A percentile compares a stretch with the other conserved stretches of the same genome.
Conservation (phyloP, 2,797 vertebrate species). For the Gephyroberyx darwinii region DNA sequence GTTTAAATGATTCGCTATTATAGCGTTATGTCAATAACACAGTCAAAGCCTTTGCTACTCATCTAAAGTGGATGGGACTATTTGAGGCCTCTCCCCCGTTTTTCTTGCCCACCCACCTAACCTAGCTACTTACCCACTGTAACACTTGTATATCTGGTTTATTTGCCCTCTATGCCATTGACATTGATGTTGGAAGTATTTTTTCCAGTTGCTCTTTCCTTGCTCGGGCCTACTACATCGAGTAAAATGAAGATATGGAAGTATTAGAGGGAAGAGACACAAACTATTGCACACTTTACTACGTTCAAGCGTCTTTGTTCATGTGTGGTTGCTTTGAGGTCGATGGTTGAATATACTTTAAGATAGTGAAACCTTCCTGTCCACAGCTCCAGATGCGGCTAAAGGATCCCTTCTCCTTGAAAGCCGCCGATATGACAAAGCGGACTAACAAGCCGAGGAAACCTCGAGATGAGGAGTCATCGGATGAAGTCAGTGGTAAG, state of each 20-base stretch:
- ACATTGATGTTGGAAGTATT: too few species aligned
- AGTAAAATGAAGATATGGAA: not conserved
- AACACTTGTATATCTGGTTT: not conserved
- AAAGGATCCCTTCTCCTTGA: constrained; percentile 90
- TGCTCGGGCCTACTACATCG: not conserved
- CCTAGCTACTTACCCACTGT: not conserved
- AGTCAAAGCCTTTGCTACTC: not conserved
- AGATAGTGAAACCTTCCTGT: not conserved
- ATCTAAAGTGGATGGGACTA: not conserved
- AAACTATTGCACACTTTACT: too few species aligned
- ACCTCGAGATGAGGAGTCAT: constrained; percentile 94
- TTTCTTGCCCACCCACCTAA: not conserved
- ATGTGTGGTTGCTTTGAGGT: not conserved
- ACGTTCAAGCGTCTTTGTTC: not conserved
- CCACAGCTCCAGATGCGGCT: constrained; percentile 93
- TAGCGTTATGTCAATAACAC: not conserved
- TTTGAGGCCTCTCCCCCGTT: constrained; percentile 35
- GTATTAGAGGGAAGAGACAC: not conserved
- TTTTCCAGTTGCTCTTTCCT: not conserved
- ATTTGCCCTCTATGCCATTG: not conserved
- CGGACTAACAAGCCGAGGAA: constrained; percentile 89
- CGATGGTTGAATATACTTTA: not conserved
- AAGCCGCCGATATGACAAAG: constrained; percentile 90
- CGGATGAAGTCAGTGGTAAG: constrained; percentile 94
- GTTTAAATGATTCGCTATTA: not conserved